Evolutionary conservation across 2,797 vertebrate species (phyloP).

Genomic region (Pipistrellus kuhlii): DNA sequence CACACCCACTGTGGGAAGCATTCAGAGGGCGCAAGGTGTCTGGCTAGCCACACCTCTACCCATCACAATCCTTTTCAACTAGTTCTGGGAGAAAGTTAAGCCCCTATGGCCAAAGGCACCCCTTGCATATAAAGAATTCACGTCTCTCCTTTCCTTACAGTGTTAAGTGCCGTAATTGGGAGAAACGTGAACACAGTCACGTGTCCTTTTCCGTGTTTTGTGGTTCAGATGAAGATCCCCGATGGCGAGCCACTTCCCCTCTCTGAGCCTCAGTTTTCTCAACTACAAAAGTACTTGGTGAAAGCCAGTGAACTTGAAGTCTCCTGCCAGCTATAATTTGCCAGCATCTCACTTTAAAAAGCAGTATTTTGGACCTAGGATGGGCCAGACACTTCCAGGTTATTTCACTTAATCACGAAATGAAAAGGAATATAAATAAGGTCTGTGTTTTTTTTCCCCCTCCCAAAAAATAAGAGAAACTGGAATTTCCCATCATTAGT

Average conservation of each 20-base stretch:
- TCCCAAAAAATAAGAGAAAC: not conserved
- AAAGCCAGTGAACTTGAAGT: not conserved
- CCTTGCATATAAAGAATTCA: not conserved
- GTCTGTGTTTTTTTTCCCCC: no score
- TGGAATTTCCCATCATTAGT: not conserved
- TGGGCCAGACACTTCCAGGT: not conserved
- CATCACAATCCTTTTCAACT: not conserved
- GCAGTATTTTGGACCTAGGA: not conserved
- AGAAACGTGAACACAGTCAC: not conserved
- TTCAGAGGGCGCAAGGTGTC: not conserved
- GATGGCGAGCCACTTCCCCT: not conserved
- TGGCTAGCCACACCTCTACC: not conserved
- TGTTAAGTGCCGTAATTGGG: not conserved
- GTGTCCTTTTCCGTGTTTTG: not conserved
- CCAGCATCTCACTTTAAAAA: not conserved
- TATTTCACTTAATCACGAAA: constrained; percentile 31
- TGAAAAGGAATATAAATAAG: not conserved
- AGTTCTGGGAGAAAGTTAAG: not conserved
- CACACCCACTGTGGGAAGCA: no score
- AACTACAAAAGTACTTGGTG: not conserved
- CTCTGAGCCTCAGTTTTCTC: not conserved
- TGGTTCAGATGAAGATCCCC: not conserved
- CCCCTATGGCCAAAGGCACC: not conserved
- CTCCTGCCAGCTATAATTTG: not conserved
- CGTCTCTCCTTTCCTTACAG: not conserved